phyloP scores from a whole-genome alignment of 2,113 vertebrate genomes.

The Nyctibius bracteatus region DNA sequence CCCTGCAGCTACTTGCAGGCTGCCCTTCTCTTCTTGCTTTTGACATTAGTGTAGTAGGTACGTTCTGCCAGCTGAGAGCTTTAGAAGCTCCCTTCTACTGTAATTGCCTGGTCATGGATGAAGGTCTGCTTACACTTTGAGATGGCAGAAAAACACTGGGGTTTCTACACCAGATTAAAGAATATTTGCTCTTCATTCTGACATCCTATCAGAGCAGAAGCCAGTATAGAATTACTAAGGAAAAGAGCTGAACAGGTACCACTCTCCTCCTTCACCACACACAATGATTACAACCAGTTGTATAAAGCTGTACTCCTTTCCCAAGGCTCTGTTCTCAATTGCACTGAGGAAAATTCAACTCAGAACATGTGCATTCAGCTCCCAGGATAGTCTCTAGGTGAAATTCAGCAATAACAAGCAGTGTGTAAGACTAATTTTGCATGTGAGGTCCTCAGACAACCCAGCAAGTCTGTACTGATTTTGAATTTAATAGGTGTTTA shows the following conservation, averaged over 20 bases:
- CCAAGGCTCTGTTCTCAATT: background rate
- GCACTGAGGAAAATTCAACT: background rate
- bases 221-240: background rate
- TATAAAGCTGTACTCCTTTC: background rate
- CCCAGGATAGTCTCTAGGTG: background rate
- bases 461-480: background rate
- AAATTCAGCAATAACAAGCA: background rate
- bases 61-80: background rate
- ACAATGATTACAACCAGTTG: background rate
- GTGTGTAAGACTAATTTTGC: background rate
- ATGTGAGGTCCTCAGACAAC: background rate
- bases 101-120: background rate
- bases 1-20: background rate
- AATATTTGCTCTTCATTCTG: background rate
- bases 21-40: background rate
- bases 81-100: background rate
- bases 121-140: background rate
- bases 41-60: background rate
- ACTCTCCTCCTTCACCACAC: background rate
- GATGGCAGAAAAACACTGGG: background rate
- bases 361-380: background rate
- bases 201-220: background rate
- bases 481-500: background rate
- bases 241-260: background rate
- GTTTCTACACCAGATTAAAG: background rate